phyloP scores from a whole-genome alignment of 2,113 vertebrate genomes.

The Heteronetta atricapilla region DNA sequence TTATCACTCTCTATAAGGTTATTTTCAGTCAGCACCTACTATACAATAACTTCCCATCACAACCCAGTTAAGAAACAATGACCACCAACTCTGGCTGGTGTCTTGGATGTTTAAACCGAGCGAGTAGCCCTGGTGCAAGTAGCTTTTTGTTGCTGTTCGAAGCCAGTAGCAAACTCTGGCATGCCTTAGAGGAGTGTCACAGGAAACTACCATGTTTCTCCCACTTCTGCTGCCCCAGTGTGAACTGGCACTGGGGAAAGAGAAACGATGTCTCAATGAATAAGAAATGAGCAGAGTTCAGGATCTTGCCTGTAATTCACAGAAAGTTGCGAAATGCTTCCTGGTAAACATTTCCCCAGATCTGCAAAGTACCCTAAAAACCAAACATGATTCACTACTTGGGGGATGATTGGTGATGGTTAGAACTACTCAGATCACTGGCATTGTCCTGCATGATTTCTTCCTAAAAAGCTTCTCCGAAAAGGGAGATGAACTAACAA shows the following conservation, averaged over 20 bases:
- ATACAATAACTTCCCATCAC: neutral
- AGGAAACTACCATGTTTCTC: neutral
- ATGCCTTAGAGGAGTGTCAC: neutral
- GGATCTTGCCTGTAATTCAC: conserved; percentile 8
- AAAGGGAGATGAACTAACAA: neutral
- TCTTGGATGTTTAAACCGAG: neutral
- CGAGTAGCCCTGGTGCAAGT: neutral
- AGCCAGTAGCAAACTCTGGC: neutral
- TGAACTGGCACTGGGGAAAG: neutral
- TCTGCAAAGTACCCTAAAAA: neutral
- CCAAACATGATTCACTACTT: neutral
- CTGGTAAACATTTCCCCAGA: neutral
- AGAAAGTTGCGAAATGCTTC: conserved; percentile 52
- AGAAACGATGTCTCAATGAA: neutral
- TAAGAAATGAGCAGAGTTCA: neutral
- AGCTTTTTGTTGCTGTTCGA: neutral
- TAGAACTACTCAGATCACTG: neutral
- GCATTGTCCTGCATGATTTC: neutral
- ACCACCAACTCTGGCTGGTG: neutral
- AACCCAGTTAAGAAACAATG: neutral
- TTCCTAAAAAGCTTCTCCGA: neutral
- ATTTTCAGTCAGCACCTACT: neutral
- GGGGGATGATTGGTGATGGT: neutral
- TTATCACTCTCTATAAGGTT: neutral
- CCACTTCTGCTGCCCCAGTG: fast-evolving